Percentiles rank a stretch among this genome's conserved stretches.
Conservation (phyloP, 2,888 invertebrate genomes). For the Diloba caeruleocephala region DNA sequence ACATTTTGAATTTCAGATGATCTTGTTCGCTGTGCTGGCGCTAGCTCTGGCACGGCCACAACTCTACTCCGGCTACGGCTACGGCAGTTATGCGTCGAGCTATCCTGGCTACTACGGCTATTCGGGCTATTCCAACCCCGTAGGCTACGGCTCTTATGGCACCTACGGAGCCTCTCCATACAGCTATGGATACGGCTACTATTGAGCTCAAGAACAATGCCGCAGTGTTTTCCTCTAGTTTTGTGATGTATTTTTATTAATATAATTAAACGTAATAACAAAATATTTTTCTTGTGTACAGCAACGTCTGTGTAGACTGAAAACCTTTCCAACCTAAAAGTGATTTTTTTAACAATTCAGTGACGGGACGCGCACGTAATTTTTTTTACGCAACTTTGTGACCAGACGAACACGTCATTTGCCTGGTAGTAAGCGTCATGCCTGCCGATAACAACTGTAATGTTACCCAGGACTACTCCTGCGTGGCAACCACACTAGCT, state of each 20-base stretch:
- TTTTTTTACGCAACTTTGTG: no score
- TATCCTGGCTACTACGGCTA: conserved; percentile 79
- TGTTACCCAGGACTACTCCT: no score
- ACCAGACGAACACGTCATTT: no score
- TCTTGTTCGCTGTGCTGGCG: conserved; percentile 81
- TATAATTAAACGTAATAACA: conserved; percentile 50
- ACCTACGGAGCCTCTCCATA: conserved; percentile 74
- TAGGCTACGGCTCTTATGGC: conserved; percentile 72
- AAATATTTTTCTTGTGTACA: no score
- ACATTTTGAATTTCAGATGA: conserved; percentile 71
- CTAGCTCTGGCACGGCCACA: conserved; percentile 84
- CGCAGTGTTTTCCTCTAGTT: conserved; percentile 35
- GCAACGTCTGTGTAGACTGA: no score
- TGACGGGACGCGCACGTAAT: no score
- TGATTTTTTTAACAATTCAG: no score
- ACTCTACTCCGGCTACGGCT: conserved; percentile 74
- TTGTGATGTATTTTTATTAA: conserved; percentile 41
- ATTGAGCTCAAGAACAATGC: conserved; percentile 53
- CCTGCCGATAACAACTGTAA: no score
- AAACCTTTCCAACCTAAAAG: no score
- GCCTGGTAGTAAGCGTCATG: no score
- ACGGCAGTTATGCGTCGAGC: conserved; percentile 67
- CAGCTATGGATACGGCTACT: conserved; percentile 77
- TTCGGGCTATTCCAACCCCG: conserved; percentile 76
- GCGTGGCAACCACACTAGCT: no score